Evolutionary conservation across 2,888 invertebrate genomes (phyloP), one percentile per base, ranked within the genome.

Genomic region (Melieria picta): DNA sequence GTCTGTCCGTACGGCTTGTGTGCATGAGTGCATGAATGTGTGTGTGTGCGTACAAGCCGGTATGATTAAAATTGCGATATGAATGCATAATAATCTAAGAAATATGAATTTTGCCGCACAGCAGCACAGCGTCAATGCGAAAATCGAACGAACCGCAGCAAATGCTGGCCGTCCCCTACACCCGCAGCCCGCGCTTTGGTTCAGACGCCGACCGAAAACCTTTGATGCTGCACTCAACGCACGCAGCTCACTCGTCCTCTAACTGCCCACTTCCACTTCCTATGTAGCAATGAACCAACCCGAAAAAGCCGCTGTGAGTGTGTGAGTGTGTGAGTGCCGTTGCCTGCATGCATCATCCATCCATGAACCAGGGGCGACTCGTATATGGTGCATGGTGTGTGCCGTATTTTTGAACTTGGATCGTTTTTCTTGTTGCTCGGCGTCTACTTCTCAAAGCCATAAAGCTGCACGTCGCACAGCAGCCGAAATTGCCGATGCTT

Each of bases 21-120:
- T 16, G 9, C 9, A 2, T 30, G 9, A 5, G 57, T 9, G 30
- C 3, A 57, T 57, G 6, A 7, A 16, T 52, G n/a, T 58, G 43
- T 58, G 60, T 66, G 30, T 7, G 45, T 62, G 42, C 46, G 63
- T 63, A 61, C 55, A 52, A 30, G 58, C 46, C 56, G 55, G 60
- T 62, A 71, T 70, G 72, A 72, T 72, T 75, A 64, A 73, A 71
- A 64, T 63, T 71, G 47, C 71, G 74, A 69, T 72, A 74, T 74
- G 71, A 74, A 74, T 68, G 67, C 68, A 70, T 65, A 74, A 69
- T 74, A 71, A 71, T 74, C 64, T 67, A 71, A 68, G 72, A 71
- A 71, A 62, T 72, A 74, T 74, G 72, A 69, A 66, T 69, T 70
- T 72, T 71, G 52, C 69, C 30, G 30, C 30, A 30, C 30, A 30